Evolutionary conservation across 2,113 vertebrate species (phyloP).

Genomic region (Anhinga anhinga): DNA sequence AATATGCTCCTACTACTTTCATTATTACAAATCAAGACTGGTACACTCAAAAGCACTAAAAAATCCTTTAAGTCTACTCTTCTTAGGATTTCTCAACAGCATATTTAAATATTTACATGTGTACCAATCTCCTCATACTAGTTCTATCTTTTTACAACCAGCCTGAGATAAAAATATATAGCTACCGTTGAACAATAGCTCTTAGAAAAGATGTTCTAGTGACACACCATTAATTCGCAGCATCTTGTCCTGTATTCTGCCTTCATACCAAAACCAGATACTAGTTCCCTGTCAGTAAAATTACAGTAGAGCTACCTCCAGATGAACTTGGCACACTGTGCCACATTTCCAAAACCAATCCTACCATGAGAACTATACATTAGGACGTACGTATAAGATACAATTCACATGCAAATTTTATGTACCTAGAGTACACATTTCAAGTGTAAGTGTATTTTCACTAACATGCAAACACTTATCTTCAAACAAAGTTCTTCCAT

Average conservation of each 20-base stretch:
- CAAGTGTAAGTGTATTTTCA: not conserved
- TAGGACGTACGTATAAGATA: not conserved
- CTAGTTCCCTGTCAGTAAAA: not conserved
- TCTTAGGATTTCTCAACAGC: not conserved
- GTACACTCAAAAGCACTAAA: not conserved
- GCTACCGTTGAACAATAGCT: not conserved
- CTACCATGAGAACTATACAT: not conserved
- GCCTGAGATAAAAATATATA: not conserved
- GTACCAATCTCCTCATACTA: not conserved
- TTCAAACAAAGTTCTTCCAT: not conserved
- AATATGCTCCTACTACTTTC: not conserved
- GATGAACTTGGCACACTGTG: not conserved
- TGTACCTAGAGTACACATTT: not conserved
- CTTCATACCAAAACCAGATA: not conserved
- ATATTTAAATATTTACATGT: not conserved
- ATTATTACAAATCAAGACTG: not conserved
- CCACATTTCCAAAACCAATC: not conserved
- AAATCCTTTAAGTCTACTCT: not conserved
- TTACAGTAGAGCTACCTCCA: not conserved
- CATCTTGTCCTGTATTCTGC: not conserved
- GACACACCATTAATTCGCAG: not conserved
- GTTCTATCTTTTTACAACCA: not conserved
- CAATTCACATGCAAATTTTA: not conserved
- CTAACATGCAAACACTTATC: not conserved
- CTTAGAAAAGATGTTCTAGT: not conserved